Evolutionary conservation across 2,797 vertebrate species (phyloP), one percentile per base, ranked within the genome.

Genomic region (Glossophaga mutica): DNA sequence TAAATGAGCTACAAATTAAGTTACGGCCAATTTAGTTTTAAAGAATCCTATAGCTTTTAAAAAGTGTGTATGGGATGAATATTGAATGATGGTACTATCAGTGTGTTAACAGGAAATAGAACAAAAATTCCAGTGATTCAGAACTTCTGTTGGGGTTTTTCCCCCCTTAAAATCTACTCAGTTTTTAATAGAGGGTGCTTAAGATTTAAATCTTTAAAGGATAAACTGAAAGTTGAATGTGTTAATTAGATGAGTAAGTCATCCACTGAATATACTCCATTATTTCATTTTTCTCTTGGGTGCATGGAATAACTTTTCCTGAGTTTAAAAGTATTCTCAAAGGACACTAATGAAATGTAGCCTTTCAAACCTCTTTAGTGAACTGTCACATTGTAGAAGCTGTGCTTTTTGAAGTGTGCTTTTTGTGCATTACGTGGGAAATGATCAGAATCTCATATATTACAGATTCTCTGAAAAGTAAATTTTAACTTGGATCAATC

Each of bases 111-210:
- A 98, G 98, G 98, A 98, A 98, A 98, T 93, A 97, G 96, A 98
- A 96, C 97, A 98, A 98, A 98, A 98, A 97, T 98, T 97, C 97
- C 98, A 98, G 79, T 98, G 98, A 98, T 98, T 98, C 97, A 98
- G 96, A 98, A 98, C 96, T 95, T 97, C 95, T 96, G 90, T 97
- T 97, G 67, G 91, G 93, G 65, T 50, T 81, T 89, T 57, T 48
- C 29, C 29, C 8, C 76, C 82, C 79, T 34, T 59, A 59, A 71
- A 67, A 65, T 70, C 42, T 86, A 70, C 90, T 86, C 67, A 81
- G 98, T 98, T 97, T 98, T 79, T 97, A 97, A 97, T 86, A 96
- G 32, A 92, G 93, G 95, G 22, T 93, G 83, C 90, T 97, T 95
- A 96, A 97, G 95, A 96, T 95, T 96, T 97, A 97, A 97, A 96